Evolutionary conservation across 2,113 vertebrate species (phyloP).

Genomic region (Gavialis gangeticus): DNA sequence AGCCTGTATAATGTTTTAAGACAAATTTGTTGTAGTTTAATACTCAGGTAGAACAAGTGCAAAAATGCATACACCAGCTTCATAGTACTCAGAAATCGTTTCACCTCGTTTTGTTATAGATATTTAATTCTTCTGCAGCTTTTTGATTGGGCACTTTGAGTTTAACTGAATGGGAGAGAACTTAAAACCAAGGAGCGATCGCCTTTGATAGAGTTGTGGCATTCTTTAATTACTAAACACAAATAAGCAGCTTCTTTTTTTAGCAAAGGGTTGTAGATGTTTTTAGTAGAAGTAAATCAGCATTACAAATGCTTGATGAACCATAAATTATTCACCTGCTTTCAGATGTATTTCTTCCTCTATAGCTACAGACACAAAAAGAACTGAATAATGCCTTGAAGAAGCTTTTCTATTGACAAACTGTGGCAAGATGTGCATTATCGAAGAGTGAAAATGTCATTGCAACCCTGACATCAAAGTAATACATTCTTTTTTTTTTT

Average conservation of each 20-base stretch:
- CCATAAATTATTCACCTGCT: neutral
- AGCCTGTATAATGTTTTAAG: neutral
- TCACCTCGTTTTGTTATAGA: neutral
- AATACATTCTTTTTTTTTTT: neutral
- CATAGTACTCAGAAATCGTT: neutral
- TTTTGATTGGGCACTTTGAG: constrained; percentile 29
- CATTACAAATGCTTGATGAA: neutral
- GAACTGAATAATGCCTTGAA: neutral
- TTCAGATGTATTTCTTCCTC: accelerated
- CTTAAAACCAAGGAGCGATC: constrained; percentile 40
- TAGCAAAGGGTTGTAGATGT: neutral
- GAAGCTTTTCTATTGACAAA: neutral
- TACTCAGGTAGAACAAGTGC: neutral
- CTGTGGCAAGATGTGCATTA: neutral
- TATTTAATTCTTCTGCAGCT: constrained; percentile 24
- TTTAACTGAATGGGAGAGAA: constrained; percentile 53
- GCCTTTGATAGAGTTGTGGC: constrained; percentile 20
- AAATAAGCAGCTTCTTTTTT: neutral
- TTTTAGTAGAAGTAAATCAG: neutral
- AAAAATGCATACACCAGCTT: neutral
- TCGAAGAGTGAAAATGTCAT: neutral
- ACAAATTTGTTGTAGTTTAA: neutral
- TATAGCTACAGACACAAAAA: neutral
- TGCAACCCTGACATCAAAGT: neutral
- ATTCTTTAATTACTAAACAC: neutral